Evolutionary conservation across 1,140 invertebrate genomes (phyloP).

Genomic region (Papilio machaon): DNA sequence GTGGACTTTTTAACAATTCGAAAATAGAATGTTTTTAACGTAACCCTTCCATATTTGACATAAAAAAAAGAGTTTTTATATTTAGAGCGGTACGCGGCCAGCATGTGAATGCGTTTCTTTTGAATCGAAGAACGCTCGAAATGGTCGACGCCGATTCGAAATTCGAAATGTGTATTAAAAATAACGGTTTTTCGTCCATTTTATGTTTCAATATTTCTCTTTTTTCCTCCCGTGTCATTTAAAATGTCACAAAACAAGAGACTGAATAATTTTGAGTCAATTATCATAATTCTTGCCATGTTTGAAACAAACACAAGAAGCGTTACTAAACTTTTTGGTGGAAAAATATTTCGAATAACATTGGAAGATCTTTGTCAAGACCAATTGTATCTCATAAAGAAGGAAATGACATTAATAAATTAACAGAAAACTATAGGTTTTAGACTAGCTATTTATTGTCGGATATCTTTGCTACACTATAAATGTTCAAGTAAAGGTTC

Average conservation of each 20-base stretch:
- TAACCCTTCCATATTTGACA: constrained; percentile 82
- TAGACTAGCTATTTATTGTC: no score
- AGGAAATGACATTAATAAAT: not conserved
- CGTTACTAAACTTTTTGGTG: not conserved
- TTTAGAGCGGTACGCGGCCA: constrained; percentile 76
- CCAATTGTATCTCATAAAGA: not conserved
- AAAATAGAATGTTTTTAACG: constrained; percentile 82
- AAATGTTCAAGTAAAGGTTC: no score
- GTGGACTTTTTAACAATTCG: constrained; percentile 80
- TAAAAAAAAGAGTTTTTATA: constrained; percentile 80
- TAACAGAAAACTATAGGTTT: no score
- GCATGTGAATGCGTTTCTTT: constrained; percentile 79
- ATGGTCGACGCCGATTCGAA: constrained; percentile 63
- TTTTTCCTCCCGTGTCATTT: not conserved
- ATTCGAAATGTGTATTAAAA: constrained; percentile 68
- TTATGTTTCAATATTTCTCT: not conserved
- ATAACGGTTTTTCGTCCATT: constrained; percentile 15
- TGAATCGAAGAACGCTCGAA: constrained; percentile 76
- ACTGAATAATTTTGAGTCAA: not conserved
- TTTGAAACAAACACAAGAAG: not conserved
- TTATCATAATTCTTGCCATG: constrained; percentile 35
- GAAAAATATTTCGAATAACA: not conserved
- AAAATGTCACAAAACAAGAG: not conserved
- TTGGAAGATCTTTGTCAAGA: not conserved
- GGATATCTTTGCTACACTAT: not conserved